Evolutionary conservation across 1,140 invertebrate species (phyloP), one percentile per base, ranked within the genome.

Genomic region (Parapsyche elsis): DNA sequence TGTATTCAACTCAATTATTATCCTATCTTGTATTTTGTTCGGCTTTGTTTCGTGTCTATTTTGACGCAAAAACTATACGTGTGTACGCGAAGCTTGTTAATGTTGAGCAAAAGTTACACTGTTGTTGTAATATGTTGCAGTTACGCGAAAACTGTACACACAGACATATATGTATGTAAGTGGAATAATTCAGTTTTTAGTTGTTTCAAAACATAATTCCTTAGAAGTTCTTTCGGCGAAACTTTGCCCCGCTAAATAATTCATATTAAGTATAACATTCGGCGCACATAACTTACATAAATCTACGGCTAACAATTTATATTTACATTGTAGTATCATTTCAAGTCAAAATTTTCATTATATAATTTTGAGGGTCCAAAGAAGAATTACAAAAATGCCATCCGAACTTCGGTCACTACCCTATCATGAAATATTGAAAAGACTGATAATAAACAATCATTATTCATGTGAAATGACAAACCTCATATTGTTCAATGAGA

Each of bases 141-240:
- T 67, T 67, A 67, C 4, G 64, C 64, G 64, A 12, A 23, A 23
- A 30, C 1, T 61, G 19, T 23, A 12, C 64, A n/a, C 64, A 67
- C 64, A 30, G 2, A 16, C 2, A 1, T 10, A 5, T 10, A 16
- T 10, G 16, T 12, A 7, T 46, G 12, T 46, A 46, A 53, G 21
- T 26, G 12, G 24, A 23, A 67, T 67, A 67, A 67, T 67, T 67
- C 24, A 67, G 64, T 67, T 67, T 67, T 67, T 30, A 67, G 24
- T 67, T 67, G 64, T 67, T 67, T 19, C 64, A 23, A 38, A 24
- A 24, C 64, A 30, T 26, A 67, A 24, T 67, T 30, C 12, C 64
- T 24, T 61, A 10, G 24, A 26, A 67, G 23, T 26, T 67, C 23
- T 26, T 67, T 67, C 26, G 5, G 21, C n/a, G 26, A 5, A 67